Evolutionary conservation across 2,113 vertebrate species (phyloP).

Genomic region (Cervus canadensis): DNA sequence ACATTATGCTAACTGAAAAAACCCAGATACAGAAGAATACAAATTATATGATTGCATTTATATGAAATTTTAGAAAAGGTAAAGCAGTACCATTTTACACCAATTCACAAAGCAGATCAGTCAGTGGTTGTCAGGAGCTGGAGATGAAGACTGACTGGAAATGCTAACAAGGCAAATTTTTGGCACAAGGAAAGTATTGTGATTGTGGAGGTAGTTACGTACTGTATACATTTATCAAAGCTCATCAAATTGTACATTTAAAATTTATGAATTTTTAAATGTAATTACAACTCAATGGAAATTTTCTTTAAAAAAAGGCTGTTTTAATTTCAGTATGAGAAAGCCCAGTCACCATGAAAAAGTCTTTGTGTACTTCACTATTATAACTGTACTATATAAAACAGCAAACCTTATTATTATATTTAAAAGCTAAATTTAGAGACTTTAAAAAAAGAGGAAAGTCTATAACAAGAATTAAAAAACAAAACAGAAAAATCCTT

Average conservation of each 20-base stretch:
- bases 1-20: not conserved
- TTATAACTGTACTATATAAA: not conserved
- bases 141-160: not conserved
- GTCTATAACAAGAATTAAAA: not conserved
- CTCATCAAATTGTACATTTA: not conserved
- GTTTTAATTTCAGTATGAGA: not conserved
- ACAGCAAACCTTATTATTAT: not conserved
- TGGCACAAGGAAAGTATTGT: not conserved
- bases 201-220: not conserved
- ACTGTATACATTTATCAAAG: not conserved
- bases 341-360: not conserved
- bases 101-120: not conserved
- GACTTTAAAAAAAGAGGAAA: not conserved
- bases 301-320: not conserved
- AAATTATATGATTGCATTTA: not conserved
- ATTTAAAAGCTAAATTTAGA: not conserved
- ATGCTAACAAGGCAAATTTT: not conserved
- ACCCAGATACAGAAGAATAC: not conserved
- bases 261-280: not conserved
- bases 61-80: not conserved
- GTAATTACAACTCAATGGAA: not conserved
- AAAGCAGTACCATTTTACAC: not conserved
- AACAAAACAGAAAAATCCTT: not conserved
- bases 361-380: not conserved
- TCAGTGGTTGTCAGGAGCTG: not conserved